phyloP scores from a whole-genome alignment of 2,797 vertebrate genomes.

The Staurois parvus region DNA sequence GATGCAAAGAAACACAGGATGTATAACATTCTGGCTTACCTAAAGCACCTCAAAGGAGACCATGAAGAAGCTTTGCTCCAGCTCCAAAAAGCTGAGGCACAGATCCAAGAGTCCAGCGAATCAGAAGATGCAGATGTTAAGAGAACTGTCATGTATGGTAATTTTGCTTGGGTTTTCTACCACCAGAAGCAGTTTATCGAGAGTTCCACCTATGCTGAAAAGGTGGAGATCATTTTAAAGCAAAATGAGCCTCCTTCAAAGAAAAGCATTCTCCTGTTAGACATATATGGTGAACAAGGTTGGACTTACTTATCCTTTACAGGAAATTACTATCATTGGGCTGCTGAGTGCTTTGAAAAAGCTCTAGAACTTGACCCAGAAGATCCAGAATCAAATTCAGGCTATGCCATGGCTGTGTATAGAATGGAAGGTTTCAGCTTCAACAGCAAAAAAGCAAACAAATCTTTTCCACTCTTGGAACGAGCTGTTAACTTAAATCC shows the following conservation, averaged over 20 bases:
- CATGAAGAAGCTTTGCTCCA: constrained; percentile 72
- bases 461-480: constrained; percentile 68
- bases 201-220: constrained; percentile 70
- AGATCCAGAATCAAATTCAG: constrained; percentile 72
- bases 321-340: constrained; percentile 67
- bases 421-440: constrained; percentile 62
- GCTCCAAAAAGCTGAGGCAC: constrained; percentile 74
- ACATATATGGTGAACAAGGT: constrained; percentile 77
- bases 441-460: accelerated
- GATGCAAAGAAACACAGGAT: constrained; percentile 41
- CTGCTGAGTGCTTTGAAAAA: constrained; percentile 75
- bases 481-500: constrained; percentile 73
- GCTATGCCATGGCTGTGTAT: constrained; percentile 75
- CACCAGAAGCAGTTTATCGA: constrained; percentile 68
- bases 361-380: constrained; percentile 74
- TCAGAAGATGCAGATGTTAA: constrained; percentile 64
- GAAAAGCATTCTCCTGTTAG: constrained; percentile 66
- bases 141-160: constrained; percentile 78
- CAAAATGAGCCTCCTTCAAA: constrained; percentile 48
- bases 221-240: constrained; percentile 69
- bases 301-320: constrained; percentile 79
- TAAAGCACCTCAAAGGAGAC: constrained; percentile 73
- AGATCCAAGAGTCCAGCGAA: constrained; percentile 51
- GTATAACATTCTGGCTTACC: constrained; percentile 75
- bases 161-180: constrained; percentile 81